Evolutionary conservation across 1,140 invertebrate species (phyloP).

Genomic region (Halyomorpha halys): DNA sequence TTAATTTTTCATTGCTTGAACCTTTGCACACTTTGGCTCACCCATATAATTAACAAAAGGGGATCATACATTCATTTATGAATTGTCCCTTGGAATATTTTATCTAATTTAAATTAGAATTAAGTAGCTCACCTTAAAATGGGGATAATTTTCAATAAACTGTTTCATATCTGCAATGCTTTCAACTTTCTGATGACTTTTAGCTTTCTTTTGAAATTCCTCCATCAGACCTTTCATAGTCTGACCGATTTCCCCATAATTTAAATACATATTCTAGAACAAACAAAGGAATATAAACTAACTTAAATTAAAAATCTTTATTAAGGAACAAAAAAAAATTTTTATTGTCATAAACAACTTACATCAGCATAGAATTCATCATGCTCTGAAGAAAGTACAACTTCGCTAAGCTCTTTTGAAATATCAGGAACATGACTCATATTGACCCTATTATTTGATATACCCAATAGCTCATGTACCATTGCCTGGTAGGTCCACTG

Average conservation of each 20-base stretch:
- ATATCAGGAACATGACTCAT: slow-evolving; percentile 70
- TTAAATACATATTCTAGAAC: slow-evolving; percentile 80
- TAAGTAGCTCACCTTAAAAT: slow-evolving; percentile 67
- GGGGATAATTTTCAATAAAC: slow-evolving; percentile 96
- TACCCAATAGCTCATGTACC: slow-evolving; percentile 94
- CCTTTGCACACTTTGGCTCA: too few species aligned
- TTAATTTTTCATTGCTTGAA: too few species aligned
- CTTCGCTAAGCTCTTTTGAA: slow-evolving; percentile 82
- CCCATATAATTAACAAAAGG: too few species aligned
- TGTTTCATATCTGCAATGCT: slow-evolving; percentile 98
- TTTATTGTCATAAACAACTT: slow-evolving; percentile 13
- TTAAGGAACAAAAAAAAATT: slow-evolving; percentile 10
- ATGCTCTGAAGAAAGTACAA: slow-evolving; percentile 88
- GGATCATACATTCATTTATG: too few species aligned
- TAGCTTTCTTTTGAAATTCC: slow-evolving; percentile 91
- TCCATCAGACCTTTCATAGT: slow-evolving; percentile 97
- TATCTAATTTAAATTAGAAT: neutral
- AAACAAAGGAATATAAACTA: slow-evolving; percentile 27
- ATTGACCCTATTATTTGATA: slow-evolving; percentile 91
- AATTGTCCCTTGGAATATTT: neutral
- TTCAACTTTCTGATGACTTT: slow-evolving; percentile 94
- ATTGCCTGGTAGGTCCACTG: slow-evolving; percentile 99
- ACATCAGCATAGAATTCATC: slow-evolving; percentile 87
- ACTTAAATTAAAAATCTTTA: too few species aligned
- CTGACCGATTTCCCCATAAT: slow-evolving; percentile 97